Evolutionary conservation across 2,797 vertebrate species (phyloP).

Genomic region (Oreonectes daqikongensis): DNA sequence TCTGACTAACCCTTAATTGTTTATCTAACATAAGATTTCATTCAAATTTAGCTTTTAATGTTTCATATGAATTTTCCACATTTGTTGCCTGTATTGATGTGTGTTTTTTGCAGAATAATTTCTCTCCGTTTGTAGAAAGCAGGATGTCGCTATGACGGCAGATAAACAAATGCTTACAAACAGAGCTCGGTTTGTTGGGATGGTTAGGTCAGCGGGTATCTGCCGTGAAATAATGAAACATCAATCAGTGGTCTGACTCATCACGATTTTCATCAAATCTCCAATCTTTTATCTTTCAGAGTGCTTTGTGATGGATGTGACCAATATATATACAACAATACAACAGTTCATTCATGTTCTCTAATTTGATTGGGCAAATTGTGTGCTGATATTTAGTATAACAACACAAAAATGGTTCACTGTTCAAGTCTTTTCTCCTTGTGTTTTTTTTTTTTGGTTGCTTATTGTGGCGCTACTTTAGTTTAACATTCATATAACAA

Average conservation of each 20-base stretch:
- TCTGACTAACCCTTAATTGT: slow-evolving; percentile 3
- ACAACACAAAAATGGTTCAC: neutral
- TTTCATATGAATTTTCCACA: neutral
- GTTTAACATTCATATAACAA: too few species aligned
- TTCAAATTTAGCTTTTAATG: slow-evolving; percentile 3
- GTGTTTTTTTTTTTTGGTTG: too few species aligned
- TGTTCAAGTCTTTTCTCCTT: too few species aligned
- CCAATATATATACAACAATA: too few species aligned
- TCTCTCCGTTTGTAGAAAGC: neutral
- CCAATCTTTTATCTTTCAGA: neutral
- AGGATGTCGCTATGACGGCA: neutral
- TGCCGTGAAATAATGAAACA: neutral
- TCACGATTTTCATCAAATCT: neutral
- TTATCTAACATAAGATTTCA: neutral
- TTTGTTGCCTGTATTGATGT: neutral
- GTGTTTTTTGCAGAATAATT: neutral
- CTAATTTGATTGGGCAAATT: neutral
- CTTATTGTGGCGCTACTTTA: too few species aligned
- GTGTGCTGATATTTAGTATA: neutral
- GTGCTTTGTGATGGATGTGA: neutral
- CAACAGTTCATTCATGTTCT: too few species aligned
- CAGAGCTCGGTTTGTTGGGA: neutral
- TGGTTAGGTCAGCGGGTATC: neutral
- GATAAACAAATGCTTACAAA: slow-evolving; percentile 15
- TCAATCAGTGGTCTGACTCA: slow-evolving; percentile 4